Percentiles rank a stretch among this genome's conserved stretches.
Evolutionary conservation across 2,113 vertebrate genomes (phyloP).

Genomic region (Hepsetus odoe): DNA sequence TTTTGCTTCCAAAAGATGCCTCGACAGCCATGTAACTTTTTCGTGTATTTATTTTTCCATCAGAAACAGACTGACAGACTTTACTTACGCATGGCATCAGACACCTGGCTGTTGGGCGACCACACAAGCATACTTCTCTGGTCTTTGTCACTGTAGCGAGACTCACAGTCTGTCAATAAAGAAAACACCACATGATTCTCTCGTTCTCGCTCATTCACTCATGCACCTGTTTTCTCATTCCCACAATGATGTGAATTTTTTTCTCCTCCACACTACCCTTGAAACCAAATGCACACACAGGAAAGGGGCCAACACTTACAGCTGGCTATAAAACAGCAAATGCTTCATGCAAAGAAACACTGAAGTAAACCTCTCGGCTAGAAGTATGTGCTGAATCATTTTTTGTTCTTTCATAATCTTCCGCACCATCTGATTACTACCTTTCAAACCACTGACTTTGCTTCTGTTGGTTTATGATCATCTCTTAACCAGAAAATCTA

Average conservation of each 20-base stretch:
- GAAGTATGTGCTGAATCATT: background rate
- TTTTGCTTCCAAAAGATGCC: too few relatives aligned
- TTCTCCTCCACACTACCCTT: background rate
- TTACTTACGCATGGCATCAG: conserved; percentile 87
- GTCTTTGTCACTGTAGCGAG: conserved; percentile 82
- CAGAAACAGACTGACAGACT: background rate
- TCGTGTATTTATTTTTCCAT: background rate
- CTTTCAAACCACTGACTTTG: background rate
- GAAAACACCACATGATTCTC: background rate
- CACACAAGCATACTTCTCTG: conserved; percentile 91
- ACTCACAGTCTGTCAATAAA: conserved; percentile 73
- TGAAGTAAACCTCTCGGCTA: background rate
- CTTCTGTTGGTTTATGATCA: background rate
- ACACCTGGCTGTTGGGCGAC: conserved; percentile 86
- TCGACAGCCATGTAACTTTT: background rate
- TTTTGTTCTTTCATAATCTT: too few relatives aligned
- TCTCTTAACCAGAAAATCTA: too few relatives aligned
- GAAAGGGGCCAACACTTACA: background rate
- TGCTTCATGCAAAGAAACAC: too few relatives aligned
- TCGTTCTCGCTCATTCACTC: background rate
- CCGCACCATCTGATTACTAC: background rate
- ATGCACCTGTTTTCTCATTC: background rate
- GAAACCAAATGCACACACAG: background rate
- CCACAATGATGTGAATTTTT: background rate
- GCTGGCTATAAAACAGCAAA: too few relatives aligned